These are phyloP conservation scores for Drosophila biarmipes DNA, from an alignment of 1,140 invertebrate species.

Conservation along the genomic window DNA sequence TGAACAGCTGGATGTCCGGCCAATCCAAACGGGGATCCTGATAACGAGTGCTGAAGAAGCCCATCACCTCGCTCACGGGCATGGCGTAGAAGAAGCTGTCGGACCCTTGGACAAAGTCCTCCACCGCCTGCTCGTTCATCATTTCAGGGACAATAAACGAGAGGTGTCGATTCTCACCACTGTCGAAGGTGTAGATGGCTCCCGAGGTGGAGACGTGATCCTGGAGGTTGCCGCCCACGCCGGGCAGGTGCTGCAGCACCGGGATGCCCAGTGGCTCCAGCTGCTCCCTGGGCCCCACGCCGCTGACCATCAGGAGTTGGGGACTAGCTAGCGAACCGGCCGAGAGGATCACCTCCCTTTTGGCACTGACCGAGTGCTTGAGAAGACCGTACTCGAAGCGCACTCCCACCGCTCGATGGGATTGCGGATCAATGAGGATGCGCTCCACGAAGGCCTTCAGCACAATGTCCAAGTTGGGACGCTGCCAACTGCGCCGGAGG, in stretches of 20 bases:
- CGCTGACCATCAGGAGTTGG: constrained; percentile 92
- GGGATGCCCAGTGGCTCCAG: constrained; percentile 86
- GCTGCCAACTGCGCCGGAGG: constrained; percentile 88
- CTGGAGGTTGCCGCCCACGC: constrained; percentile 93
- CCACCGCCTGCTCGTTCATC: constrained; percentile 85
- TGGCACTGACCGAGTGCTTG: constrained; percentile 85
- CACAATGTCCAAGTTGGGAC: constrained; percentile 91
- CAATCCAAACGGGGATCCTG: constrained; percentile 87
- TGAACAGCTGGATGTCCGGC: constrained; percentile 92
- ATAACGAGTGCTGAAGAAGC: constrained; percentile 91
- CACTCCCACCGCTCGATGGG: constrained; percentile 87
- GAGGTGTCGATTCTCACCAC: constrained; percentile 85
- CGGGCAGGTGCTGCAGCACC: constrained; percentile 86
- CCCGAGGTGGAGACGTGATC: constrained; percentile 90
- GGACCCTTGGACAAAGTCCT: constrained; percentile 86
- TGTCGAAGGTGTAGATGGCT: constrained; percentile 86
- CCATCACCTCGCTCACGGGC: constrained; percentile 90
- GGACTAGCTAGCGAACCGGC: constrained; percentile 90
- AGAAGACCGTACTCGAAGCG: constrained; percentile 86
- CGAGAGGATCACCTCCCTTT: constrained; percentile 89
- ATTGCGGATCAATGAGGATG: constrained; percentile 87
- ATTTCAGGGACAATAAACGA: constrained; percentile 87
- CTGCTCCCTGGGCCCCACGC: constrained; percentile 88
- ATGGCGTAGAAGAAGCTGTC: constrained; percentile 88
- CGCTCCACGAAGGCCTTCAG: constrained; percentile 88